Percentiles rank a stretch among this genome's conserved stretches.
Conservation (phyloP, 1,140 invertebrate species). For the Carposina sasakii region DNA sequence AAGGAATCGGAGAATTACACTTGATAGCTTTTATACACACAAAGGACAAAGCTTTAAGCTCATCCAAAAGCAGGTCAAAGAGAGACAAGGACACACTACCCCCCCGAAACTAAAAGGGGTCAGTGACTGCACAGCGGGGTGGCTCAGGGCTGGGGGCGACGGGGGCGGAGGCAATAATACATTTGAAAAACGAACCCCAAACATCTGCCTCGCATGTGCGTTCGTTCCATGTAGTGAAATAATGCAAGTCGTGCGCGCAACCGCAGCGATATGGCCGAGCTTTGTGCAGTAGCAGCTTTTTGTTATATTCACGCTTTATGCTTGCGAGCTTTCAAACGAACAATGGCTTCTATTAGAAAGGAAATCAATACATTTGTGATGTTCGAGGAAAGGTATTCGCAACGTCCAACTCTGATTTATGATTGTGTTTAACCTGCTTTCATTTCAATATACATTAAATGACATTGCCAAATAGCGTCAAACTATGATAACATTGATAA, state of each 20-base stretch:
- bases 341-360: conserved; percentile 51
- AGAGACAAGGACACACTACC: conserved; percentile 45
- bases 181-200: conserved; percentile 62
- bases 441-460: no score
- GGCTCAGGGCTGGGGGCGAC: conserved; percentile 36
- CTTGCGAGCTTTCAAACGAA: conserved; percentile 51
- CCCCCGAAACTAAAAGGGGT: conserved; percentile 51
- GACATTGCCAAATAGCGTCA: no score
- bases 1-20: no score
- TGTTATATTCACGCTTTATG: conserved; percentile 58
- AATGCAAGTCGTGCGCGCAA: conserved; percentile 60
- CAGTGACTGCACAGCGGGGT: conserved; percentile 61
- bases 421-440: conserved; percentile 8
- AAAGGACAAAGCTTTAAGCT: no score
- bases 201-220: conserved; percentile 68
- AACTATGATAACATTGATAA: no score
- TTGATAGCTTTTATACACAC: no score
- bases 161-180: conserved; percentile 50
- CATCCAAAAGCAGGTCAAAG: conserved; percentile 63
- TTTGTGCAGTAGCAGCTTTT: conserved; percentile 61
- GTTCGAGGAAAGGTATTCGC: conserved; percentile 15
- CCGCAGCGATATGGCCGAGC: conserved; percentile 38
- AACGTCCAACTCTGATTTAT: conserved; percentile 9
- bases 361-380: conserved; percentile 52
- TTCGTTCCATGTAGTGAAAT: conserved; percentile 52